Percentiles rank a stretch among this genome's conserved stretches.
These are phyloP conservation scores for Lineus longissimus DNA, from an alignment of 1,140 invertebrate genomes.

Conservation along the genomic window DNA sequence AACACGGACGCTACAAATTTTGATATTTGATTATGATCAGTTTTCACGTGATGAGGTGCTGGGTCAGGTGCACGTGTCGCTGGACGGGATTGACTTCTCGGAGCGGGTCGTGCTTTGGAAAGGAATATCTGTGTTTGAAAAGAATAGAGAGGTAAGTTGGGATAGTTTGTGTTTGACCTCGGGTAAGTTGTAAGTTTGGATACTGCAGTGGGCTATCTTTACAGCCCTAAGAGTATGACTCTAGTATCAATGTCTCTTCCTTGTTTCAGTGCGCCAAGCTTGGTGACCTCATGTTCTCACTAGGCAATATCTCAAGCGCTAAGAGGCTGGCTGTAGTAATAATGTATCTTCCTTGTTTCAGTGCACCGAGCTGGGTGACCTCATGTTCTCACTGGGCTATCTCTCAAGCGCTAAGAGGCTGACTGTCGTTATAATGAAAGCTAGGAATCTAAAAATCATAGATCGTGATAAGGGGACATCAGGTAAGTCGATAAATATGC, in stretches of 20 bases:
- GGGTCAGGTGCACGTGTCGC: constrained; percentile 39
- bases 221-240: too few relatives aligned
- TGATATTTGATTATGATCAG: constrained; percentile 46
- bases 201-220: constrained; percentile 52
- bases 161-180: constrained; percentile 25
- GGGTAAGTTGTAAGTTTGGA: too few relatives aligned
- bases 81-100: constrained; percentile 39
- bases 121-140: constrained; percentile 36
- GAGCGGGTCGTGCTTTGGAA: constrained; percentile 45
- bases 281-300: constrained; percentile 70
- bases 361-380: constrained; percentile 56
- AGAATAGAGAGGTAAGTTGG: constrained; percentile 41
- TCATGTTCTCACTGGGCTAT: constrained; percentile 78
- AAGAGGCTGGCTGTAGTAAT: constrained; percentile 70
- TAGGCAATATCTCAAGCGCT: constrained; percentile 81
- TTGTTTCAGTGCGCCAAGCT: constrained; percentile 31
- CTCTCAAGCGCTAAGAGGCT: constrained; percentile 80
- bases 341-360: constrained; percentile 8
- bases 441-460: constrained; percentile 68
- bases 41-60: constrained; percentile 48
- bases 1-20: constrained; percentile 42
- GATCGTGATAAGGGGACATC: constrained; percentile 33
- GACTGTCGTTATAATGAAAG: constrained; percentile 78
- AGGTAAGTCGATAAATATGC: constrained; percentile 22
- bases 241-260: too few relatives aligned